Evolutionary conservation across 2,888 invertebrate genomes (phyloP), one percentile per base, ranked within the genome.

Genomic region (Pachliopta kotzebuea): DNA sequence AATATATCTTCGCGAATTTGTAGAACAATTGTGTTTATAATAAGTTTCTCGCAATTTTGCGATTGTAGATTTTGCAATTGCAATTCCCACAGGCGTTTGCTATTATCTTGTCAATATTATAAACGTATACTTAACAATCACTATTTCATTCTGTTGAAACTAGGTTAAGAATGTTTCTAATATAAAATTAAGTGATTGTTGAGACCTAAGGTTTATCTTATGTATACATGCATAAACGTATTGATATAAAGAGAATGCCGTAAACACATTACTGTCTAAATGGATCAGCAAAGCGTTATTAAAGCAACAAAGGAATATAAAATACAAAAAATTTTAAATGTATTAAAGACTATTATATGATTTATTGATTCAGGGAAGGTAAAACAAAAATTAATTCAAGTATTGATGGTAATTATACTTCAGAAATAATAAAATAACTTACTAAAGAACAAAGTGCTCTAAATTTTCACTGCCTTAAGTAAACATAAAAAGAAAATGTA

Each of bases 1-100:
- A 21, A 14, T 14, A 23, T 1, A 7, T n/a, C 9, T 23, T 7
- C 11, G n/a, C n/a, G 18, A 18, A 45, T 4, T 45, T n/a, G 18
- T 45, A 6, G 7, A 45, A n/a, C 20, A 45, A 20, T 45, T 20
- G 6, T 56, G 23, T 52, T 11, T 23, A 52, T 37, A 24, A 18
- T 53, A 42, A 23, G 45, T 20, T 54, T 55, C 26, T 45, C 26
- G 65, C 61, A 65, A 65, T 61, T 54, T 58, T 14, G 31, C 57
- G 58, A 61, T 31, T 29, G 23, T 6, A 37, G 4, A 61, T 58
- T 65, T 65, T 61, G 61, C 57, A 49, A 61, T 8, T 54, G 61
- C 31, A 11, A 65, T 58, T 61, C 29, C 57, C 57, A 54, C 54
- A 65, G 65, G 65, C 61, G 65, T 65, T 61, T 24, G 31, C 37